These are phyloP conservation scores for Phylloscopus whistleri DNA, from an alignment of 2,113 vertebrate genomes.

Conservation along the genomic window DNA sequence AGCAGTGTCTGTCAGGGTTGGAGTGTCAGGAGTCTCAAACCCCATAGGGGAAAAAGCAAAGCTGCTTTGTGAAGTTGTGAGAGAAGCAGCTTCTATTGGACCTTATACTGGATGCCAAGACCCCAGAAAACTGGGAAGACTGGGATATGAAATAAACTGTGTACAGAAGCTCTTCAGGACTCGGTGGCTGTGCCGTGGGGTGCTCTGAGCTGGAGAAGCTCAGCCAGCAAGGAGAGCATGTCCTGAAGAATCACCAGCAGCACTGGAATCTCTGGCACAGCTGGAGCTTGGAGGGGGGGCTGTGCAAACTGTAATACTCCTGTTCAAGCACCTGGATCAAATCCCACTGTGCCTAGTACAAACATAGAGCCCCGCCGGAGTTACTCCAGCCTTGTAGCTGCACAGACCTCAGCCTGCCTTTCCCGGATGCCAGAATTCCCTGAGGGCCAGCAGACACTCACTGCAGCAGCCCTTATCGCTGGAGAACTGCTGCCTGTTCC, in stretches of 20 bases:
- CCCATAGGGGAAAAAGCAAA: neutral
- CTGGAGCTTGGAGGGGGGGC: neutral
- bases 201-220: neutral
- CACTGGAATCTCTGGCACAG: neutral
- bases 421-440: neutral
- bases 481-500: neutral
- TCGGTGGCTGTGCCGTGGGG: neutral
- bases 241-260: neutral
- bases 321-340: neutral
- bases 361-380: neutral
- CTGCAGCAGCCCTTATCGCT: neutral
- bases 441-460: neutral
- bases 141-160: neutral
- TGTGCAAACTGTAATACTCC: neutral
- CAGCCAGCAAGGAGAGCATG: neutral
- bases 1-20: neutral
- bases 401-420: neutral
- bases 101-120: neutral
- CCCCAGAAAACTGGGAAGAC: neutral
- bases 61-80: neutral
- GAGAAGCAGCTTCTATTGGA: neutral
- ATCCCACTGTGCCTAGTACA: neutral
- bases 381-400: neutral
- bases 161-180: neutral
- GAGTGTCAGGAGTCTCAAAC: neutral